Conservation (phyloP, 2,797 vertebrate genomes). For the Paratrypauchen microcephalus region DNA sequence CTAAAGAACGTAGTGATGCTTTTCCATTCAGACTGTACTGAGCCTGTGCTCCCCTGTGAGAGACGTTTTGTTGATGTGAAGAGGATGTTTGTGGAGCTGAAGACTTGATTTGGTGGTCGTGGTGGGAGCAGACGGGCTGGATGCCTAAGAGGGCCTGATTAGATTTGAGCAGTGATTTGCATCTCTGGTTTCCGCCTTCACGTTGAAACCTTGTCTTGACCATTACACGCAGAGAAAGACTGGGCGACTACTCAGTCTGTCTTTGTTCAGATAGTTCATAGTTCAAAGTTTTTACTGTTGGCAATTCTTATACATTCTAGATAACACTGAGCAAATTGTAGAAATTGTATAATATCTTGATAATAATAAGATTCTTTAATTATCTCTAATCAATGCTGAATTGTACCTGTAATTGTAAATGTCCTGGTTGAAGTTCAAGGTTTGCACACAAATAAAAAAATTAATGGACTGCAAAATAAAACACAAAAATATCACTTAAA, state of each 20-base stretch:
- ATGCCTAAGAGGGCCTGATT: slow-evolving; percentile 53
- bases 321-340: no score
- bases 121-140: slow-evolving; percentile 30
- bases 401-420: background rate
- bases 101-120: slow-evolving; percentile 28
- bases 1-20: no score
- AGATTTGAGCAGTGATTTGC: slow-evolving; percentile 47
- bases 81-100: slow-evolving; percentile 19
- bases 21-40: background rate
- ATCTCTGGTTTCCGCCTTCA: slow-evolving; percentile 49
- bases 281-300: background rate
- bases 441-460: background rate
- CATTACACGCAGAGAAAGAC: slow-evolving; percentile 45
- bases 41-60: background rate
- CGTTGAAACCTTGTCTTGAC: slow-evolving; percentile 41
- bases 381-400: background rate
- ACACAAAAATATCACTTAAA: no score
- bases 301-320: background rate
- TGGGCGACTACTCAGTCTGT: background rate
- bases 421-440: background rate
- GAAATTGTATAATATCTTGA: background rate
- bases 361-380: background rate
- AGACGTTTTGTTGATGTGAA: slow-evolving; percentile 3
- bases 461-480: background rate
- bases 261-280: background rate